A percentile compares a stretch with the other conserved stretches of the same genome.
These are phyloP conservation scores for Sinodicranocentrus sp. DNA, from an alignment of 2,888 invertebrate species.

Conservation along the genomic window DNA sequence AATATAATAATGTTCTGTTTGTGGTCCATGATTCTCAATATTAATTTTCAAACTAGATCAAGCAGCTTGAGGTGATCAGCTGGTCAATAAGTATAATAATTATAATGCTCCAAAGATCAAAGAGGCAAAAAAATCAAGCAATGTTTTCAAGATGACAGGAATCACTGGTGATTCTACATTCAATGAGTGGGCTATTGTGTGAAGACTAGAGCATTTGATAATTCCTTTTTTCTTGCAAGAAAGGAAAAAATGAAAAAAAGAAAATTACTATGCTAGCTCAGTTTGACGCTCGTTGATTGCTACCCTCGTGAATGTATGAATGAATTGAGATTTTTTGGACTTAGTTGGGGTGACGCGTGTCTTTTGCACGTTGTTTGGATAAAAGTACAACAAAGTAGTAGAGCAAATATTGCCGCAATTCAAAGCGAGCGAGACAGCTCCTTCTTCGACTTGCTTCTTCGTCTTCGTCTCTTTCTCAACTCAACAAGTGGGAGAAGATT, in stretches of 20 bases:
- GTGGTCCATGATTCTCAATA: too few relatives aligned
- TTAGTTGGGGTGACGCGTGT: conserved; percentile 57
- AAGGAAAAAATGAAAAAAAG: background rate
- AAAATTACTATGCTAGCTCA: conserved; percentile 11
- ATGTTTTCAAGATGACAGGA: too few relatives aligned
- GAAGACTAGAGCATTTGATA: conserved; percentile 36
- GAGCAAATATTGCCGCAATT: background rate
- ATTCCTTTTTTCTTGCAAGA: conserved; percentile 10
- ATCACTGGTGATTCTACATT: too few relatives aligned
- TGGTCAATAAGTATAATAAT: too few relatives aligned
- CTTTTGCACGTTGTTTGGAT: conserved; percentile 11
- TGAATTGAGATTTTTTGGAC: conserved; percentile 37
- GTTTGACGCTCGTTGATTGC: background rate
- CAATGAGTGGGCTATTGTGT: too few relatives aligned
- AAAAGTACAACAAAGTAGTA: conserved; percentile 32
- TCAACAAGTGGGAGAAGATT: conserved; percentile 45
- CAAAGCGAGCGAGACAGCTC: background rate
- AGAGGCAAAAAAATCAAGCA: too few relatives aligned
- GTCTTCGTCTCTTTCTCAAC: conserved; percentile 57
- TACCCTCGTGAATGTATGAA: conserved; percentile 18
- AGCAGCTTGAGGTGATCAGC: too few relatives aligned
- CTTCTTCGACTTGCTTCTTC: conserved; percentile 45
- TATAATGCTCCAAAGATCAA: too few relatives aligned
- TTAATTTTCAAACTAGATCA: too few relatives aligned
- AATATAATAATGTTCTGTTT: too few relatives aligned